Evolutionary conservation across 2,888 invertebrate species (phyloP).

Genomic region (Epirrhoe tristata): DNA sequence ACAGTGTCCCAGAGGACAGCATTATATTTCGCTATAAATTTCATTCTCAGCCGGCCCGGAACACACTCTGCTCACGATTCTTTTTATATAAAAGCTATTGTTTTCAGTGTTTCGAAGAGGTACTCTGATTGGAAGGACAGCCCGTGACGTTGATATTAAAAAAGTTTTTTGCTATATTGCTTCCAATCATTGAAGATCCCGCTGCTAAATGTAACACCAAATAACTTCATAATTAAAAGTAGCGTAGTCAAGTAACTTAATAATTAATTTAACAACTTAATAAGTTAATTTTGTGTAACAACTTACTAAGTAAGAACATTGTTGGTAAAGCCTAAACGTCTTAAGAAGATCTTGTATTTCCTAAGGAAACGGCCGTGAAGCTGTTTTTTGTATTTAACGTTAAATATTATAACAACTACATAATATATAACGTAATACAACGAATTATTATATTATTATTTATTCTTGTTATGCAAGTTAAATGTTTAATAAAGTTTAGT

Average conservation of each 20-base stretch:
- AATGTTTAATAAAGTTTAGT: not conserved
- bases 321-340: no score
- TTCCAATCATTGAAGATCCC: conserved; percentile 59
- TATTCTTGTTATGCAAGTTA: no score
- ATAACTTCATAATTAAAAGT: not conserved
- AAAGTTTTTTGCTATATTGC: conserved; percentile 75
- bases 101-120: conserved; percentile 71
- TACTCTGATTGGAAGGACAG: conserved; percentile 74
- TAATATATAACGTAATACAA: no score
- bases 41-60: conserved; percentile 62
- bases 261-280: not conserved
- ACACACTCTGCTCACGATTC: conserved; percentile 67
- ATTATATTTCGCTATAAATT: conserved; percentile 73
- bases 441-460: no score
- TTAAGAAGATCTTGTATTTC: no score
- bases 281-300: not conserved
- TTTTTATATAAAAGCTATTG: conserved; percentile 71
- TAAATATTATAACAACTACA: no score
- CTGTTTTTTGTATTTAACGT: no score
- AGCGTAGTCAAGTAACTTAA: not conserved
- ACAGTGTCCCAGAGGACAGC: conserved; percentile 61
- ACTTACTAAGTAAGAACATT: no score
- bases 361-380: no score
- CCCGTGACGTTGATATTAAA: conserved; percentile 79
- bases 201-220: conserved; percentile 61